phyloP scores from a whole-genome alignment of 2,797 vertebrate genomes.

The Hydrolagus colliei region DNA sequence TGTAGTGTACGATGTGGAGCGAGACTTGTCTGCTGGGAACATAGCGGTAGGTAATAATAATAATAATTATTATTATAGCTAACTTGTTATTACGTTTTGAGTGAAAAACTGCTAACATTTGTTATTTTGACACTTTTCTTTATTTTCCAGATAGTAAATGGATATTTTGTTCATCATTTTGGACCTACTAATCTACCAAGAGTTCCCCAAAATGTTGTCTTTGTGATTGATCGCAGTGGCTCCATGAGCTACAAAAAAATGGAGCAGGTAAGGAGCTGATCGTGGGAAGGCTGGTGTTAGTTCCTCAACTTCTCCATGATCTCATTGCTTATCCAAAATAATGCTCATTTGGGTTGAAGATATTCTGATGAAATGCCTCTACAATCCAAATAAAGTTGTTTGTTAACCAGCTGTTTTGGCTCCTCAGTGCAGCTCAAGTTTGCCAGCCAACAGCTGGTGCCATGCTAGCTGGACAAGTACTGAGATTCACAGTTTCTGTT shows the following conservation, averaged over 20 bases:
- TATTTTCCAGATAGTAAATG: slow-evolving; percentile 42
- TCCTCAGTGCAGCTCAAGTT: no score
- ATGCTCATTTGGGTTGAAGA: no score
- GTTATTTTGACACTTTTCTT: not conserved
- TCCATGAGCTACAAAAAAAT: slow-evolving; percentile 64
- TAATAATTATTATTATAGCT: not conserved
- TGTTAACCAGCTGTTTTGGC: no score
- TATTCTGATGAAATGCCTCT: no score
- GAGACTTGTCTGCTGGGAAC: slow-evolving; percentile 48
- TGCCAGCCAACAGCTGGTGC: no score
- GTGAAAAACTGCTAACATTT: not conserved
- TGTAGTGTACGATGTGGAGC: slow-evolving; percentile 59
- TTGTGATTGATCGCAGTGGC: slow-evolving; percentile 63
- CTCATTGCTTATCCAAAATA: not conserved
- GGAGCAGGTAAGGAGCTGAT: slow-evolving; percentile 47
- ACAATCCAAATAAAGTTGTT: no score
- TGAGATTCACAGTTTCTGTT: no score
- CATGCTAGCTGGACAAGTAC: no score
- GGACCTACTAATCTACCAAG: slow-evolving; percentile 50
- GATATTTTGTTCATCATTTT: slow-evolving; percentile 68
- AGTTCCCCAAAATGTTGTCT: slow-evolving; percentile 65
- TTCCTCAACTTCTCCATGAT: not conserved
- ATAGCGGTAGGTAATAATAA: slow-evolving; percentile 46
- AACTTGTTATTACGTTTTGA: not conserved
- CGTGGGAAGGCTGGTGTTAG: not conserved